Conservation (phyloP, 2,797 vertebrate genomes). For the Aselliscus stoliczkanus region DNA sequence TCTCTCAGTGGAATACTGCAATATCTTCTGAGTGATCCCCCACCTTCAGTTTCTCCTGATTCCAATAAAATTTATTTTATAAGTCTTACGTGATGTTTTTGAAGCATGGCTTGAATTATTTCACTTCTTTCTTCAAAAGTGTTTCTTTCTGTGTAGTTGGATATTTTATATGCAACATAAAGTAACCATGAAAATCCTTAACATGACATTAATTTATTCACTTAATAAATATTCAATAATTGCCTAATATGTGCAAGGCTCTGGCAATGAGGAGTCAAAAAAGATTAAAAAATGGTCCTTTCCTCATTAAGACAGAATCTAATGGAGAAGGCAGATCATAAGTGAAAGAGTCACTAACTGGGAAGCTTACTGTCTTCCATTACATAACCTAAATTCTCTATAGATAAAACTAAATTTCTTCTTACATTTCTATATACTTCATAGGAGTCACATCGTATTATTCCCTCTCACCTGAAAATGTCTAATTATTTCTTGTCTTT, state of each 20-base stretch:
- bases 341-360: neutral
- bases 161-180: neutral
- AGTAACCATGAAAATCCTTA: neutral
- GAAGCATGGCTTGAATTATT: neutral
- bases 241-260: neutral
- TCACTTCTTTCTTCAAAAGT: neutral
- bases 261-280: neutral
- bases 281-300: neutral
- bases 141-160: neutral
- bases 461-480: neutral
- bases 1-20: neutral
- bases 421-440: neutral
- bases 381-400: neutral
- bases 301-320: neutral
- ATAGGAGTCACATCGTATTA: neutral
- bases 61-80: neutral
- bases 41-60: neutral
- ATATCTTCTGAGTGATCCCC: neutral
- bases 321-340: neutral
- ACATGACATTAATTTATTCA: neutral
- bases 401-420: neutral
- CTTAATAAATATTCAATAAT: neutral
- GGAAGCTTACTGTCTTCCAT: neutral
- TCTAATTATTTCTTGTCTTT: neutral
- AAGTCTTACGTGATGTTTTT: neutral